Conservation (phyloP, 1,140 invertebrate genomes). For the Akabosia matsudoensis region DNA sequence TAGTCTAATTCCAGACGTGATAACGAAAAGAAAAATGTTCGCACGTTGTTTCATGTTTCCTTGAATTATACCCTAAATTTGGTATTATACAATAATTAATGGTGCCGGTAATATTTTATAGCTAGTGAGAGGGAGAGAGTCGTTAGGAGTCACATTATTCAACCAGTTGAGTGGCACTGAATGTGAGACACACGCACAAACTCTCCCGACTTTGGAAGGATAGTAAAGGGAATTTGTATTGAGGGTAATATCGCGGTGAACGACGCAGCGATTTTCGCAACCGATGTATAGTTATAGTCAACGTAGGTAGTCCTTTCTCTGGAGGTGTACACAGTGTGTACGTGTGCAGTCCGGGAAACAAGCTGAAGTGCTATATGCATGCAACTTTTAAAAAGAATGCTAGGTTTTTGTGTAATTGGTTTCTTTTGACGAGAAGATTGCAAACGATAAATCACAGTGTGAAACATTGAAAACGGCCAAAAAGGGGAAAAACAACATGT, state of each 20-base stretch:
- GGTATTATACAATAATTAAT: not conserved
- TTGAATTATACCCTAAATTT: no score
- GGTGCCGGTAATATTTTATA: not conserved
- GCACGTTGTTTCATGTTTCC: no score
- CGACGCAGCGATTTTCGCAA: no score
- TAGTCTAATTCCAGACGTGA: no score
- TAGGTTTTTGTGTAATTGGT: constrained; percentile 39
- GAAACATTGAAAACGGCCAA: constrained; percentile 45
- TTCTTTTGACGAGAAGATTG: constrained; percentile 45
- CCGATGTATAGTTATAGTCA: no score
- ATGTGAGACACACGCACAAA: constrained; percentile 17
- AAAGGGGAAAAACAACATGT: constrained; percentile 29
- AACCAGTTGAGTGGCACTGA: constrained; percentile 16
- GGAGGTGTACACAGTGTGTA: not conserved
- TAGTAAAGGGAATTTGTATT: not conserved
- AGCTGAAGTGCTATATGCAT: not conserved
- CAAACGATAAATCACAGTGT: constrained; percentile 44
- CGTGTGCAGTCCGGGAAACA: no score
- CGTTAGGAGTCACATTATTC: not conserved
- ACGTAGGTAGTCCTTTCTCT: not conserved
- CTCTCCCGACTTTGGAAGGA: not conserved
- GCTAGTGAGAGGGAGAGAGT: no score
- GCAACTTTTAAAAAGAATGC: not conserved
- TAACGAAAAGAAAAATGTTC: no score
- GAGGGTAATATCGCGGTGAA: no score